Percentiles rank a stretch among this genome's conserved stretches.
These are phyloP conservation scores for Ptychochromis oligacanthus DNA, from an alignment of 2,113 vertebrate species.

Conservation along the genomic window DNA sequence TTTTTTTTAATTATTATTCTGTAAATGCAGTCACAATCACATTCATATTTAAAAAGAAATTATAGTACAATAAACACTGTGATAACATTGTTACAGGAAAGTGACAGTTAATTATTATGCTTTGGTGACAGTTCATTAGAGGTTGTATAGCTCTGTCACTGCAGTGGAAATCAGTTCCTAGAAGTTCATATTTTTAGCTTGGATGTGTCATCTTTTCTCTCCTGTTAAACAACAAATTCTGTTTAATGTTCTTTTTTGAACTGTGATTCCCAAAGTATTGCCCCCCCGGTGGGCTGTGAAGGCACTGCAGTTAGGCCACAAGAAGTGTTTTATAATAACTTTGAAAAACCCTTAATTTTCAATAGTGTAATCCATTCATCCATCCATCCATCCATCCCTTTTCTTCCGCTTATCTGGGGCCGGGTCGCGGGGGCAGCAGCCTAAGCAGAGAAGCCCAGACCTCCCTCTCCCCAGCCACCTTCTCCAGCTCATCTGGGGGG, in stretches of 20 bases:
- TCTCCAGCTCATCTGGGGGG: too few species aligned
- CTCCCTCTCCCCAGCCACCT: too few species aligned
- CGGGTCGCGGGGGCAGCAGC: too few species aligned
- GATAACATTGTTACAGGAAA: neutral
- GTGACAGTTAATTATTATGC: neutral
- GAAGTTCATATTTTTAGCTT: neutral
- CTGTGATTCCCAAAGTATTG: neutral
- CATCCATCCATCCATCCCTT: too few species aligned
- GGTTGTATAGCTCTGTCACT: neutral
- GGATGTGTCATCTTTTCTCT: neutral
- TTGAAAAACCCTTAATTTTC: too few species aligned
- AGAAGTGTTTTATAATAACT: neutral
- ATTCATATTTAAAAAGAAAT: too few species aligned
- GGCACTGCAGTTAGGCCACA: neutral
- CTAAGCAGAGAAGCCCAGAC: too few species aligned
- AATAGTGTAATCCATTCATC: too few species aligned
- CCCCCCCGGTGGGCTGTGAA: neutral
- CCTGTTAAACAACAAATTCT: neutral
- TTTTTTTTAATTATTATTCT: conserved; percentile 8
- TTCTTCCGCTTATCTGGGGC: too few species aligned
- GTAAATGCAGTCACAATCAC: neutral
- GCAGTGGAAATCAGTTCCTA: neutral
- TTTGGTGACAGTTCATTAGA: neutral
- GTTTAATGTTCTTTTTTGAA: neutral
- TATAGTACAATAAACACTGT: too few species aligned